Evolutionary conservation across 2,888 invertebrate species (phyloP), one percentile per base, ranked within the genome.

Genomic region (Brachynemurus nebulosus): DNA sequence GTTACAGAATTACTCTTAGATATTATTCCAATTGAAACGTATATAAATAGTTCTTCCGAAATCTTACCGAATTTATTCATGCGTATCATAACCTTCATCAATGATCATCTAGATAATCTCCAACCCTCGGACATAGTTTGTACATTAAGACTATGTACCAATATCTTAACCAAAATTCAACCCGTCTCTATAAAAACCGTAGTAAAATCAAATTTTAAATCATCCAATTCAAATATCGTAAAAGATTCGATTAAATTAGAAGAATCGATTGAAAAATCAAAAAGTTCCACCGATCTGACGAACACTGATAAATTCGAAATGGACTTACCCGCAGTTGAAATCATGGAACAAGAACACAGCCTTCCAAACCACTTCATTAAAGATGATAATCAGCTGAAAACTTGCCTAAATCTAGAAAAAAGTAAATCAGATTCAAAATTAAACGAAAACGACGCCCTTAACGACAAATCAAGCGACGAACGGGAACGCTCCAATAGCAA

Each of bases 51-150:
- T 17, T 80, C 83, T 6, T 78, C 81, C 7, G 78, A 83, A 52
- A 82, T 85, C 58, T 64, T 86, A 44, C 86, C 86, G n/a, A 75
- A 76, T 53, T 71, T 86, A 44, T 78, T 86, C 55, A 67, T 76
- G 47, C 74, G 77, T 52, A 72, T 85, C 36, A 73, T 77, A 16
- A 68, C 67, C 40, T 69, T 75, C 47, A 61, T 83, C 33, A 74
- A 73, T 2, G 58, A 67, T 3, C 71, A 77, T 55, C 70, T 79
- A 46, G 61, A 64, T 30, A 54, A 61, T 12, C 59, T 80, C 7
- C 67, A 69, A 35, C 68, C 74, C n/a, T 59, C 66, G 25, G 83
- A 86, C 57, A 69, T 84, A 4, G 72, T 72, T 0, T 69, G 71
- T 40, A 75, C 78, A 48, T 67, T 86, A 8, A 70, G 71, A 48